A percentile compares a stretch with the other conserved stretches of the same genome.
Conservation (phyloP, 2,888 invertebrate genomes). For the Prenolepis imparis region DNA sequence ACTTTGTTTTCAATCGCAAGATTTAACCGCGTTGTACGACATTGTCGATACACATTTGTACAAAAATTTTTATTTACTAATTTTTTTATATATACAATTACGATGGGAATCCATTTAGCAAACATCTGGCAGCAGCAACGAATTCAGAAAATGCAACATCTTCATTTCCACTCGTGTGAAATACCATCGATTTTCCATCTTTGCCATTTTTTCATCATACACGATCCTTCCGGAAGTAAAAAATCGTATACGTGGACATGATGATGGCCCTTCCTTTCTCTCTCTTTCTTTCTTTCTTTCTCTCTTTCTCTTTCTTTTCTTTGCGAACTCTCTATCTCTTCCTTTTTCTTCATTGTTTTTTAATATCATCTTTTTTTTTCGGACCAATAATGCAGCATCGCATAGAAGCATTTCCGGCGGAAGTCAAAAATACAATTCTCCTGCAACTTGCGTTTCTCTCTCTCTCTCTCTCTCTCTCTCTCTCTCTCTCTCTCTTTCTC, state of each 20-base stretch:
- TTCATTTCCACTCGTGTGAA: conserved; percentile 28
- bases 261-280: conserved; percentile 39
- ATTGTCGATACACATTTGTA: conserved; percentile 6
- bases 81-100: background rate
- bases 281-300: conserved; percentile 5
- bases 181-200: conserved; percentile 25
- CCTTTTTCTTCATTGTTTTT: background rate
- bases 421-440: conserved; percentile 60
- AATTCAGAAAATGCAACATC: conserved; percentile 17
- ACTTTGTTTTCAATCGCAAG: conserved; percentile 3
- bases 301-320: conserved; percentile 10
- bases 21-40: background rate
- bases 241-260: conserved; percentile 4
- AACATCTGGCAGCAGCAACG: background rate
- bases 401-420: conserved; percentile 14
- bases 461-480: conserved; percentile 49
- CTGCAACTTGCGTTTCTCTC: conserved; percentile 65
- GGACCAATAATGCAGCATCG: conserved; percentile 3
- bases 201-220: conserved; percentile 31
- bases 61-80: background rate
- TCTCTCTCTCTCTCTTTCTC: conserved; percentile 25
- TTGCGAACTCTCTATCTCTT: conserved; percentile 5
- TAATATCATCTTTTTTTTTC: conserved; percentile 35
- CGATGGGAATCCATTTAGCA: background rate
- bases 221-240: conserved; percentile 29